Conservation (phyloP, 2,797 vertebrate species). For the Silurus aristotelis region DNA sequence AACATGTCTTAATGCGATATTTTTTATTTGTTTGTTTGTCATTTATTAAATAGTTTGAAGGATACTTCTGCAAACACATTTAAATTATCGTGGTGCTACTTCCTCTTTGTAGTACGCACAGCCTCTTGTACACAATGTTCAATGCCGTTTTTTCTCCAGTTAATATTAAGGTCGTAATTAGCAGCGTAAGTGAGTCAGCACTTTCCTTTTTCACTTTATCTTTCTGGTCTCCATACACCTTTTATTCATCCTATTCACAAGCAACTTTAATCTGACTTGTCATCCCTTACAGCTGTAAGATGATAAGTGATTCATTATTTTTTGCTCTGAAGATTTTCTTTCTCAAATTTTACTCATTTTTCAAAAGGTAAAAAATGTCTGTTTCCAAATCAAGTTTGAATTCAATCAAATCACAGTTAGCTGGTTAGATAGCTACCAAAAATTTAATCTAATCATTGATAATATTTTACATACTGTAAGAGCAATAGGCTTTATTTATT, state of each 20-base stretch:
- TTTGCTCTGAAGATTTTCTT: neutral
- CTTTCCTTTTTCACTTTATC: conserved; percentile 19
- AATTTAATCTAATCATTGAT: neutral
- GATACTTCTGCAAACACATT: neutral
- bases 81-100: neutral
- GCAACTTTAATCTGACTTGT: conserved; percentile 4
- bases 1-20: neutral
- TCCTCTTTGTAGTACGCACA: neutral
- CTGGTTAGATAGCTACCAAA: neutral
- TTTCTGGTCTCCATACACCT: conserved; percentile 27
- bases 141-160: neutral
- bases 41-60: neutral
- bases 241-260: conserved; percentile 11
- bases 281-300: neutral
- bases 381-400: neutral
- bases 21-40: neutral
- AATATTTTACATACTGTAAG: neutral
- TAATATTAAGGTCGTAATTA: conserved; percentile 65
- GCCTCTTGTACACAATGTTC: neutral
- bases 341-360: neutral
- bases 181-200: conserved; percentile 50
- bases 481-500: neutral
- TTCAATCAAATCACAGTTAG: neutral
- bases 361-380: neutral
- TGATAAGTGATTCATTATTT: neutral